Percentiles rank a stretch among this genome's conserved stretches.
Conservation (phyloP, 1,140 invertebrate genomes). For the Bombus balteatus region DNA sequence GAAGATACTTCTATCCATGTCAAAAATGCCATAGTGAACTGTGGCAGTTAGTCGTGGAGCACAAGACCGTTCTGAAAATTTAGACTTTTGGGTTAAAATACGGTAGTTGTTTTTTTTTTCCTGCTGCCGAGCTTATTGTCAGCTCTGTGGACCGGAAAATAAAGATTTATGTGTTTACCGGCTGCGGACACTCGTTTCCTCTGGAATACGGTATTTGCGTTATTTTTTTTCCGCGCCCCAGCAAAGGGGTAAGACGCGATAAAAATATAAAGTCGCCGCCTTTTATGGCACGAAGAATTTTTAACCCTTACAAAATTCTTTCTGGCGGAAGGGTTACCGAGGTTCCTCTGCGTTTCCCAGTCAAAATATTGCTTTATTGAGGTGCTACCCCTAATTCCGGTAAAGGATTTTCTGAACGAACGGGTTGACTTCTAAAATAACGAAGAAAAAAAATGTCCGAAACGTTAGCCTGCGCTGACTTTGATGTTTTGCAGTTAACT, state of each 20-base stretch:
- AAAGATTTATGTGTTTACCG: slow-evolving; percentile 70
- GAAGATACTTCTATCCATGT: too few relatives aligned
- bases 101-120: slow-evolving; percentile 60
- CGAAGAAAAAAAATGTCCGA: slow-evolving; percentile 10
- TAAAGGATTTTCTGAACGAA: slow-evolving; percentile 69
- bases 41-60: slow-evolving; percentile 21
- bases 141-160: slow-evolving; percentile 53
- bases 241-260: slow-evolving; percentile 63
- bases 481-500: slow-evolving; percentile 52
- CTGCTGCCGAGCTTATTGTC: slow-evolving; percentile 18
- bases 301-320: slow-evolving; percentile 71
- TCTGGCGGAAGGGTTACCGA: slow-evolving; percentile 59
- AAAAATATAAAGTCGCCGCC: slow-evolving; percentile 74
- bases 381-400: slow-evolving; percentile 59
- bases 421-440: slow-evolving; percentile 65
- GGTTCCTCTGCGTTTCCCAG: slow-evolving; percentile 20
- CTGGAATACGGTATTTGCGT: slow-evolving; percentile 57
- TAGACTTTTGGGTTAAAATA: slow-evolving; percentile 66
- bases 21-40: too few relatives aligned
- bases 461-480: not conserved
- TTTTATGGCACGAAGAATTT: slow-evolving; percentile 58
- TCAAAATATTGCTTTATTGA: slow-evolving; percentile 81
- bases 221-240: not conserved
- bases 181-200: slow-evolving; percentile 59
- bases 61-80: slow-evolving; percentile 23